Evolutionary conservation across 2,113 vertebrate species (phyloP), one percentile per base, ranked within the genome.

Genomic region (Pelodiscus sinensis): DNA sequence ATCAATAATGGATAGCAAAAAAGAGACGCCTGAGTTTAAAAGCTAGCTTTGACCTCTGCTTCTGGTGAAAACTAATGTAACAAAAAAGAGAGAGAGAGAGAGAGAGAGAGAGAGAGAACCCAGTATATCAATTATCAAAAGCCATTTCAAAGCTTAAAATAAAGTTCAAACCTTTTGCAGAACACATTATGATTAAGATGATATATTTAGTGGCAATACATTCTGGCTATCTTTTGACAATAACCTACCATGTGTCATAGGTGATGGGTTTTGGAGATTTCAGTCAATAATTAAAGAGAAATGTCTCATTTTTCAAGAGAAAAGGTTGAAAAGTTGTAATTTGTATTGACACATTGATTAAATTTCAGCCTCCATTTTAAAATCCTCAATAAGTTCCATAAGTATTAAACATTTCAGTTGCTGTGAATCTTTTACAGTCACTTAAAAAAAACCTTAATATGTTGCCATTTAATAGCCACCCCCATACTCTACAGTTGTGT

Each of bases 141-240:
- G 87, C 88, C 89, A 94, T 96, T 96, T 95, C 81, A 94, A 97
- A 89, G 82, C 86, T 83, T 87, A 5, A 89, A 93, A 71, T 85
- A 94, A 91, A 91, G 94, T 86, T 93, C 88, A 96, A 92, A 65
- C 68, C 68, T 92, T 93, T 89, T 94, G 90, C 90, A 92, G 89
- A 11, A 90, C 84, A 82, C 84, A 94, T 95, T 97, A 97, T 94
- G 93, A 95, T 96, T 96, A 94, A 96, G 88, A 96, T 97, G 86
- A 97, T 93, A 95, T 97, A 96, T 97, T 97, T 88, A 96, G 93
- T 93, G 91, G 50, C 83, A 94, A 71, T 87, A 44, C 88, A 96
- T 97, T 95, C 90, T 0, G 86, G 88, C 94, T 91, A 96, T 97
- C 95, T 92, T 97, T 97, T 95, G 81, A 97, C 88, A 97, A 96